Percentiles rank a stretch among this genome's conserved stretches.
phyloP scores from a whole-genome alignment of 2,888 invertebrate species.

The Chrysolina americana region DNA sequence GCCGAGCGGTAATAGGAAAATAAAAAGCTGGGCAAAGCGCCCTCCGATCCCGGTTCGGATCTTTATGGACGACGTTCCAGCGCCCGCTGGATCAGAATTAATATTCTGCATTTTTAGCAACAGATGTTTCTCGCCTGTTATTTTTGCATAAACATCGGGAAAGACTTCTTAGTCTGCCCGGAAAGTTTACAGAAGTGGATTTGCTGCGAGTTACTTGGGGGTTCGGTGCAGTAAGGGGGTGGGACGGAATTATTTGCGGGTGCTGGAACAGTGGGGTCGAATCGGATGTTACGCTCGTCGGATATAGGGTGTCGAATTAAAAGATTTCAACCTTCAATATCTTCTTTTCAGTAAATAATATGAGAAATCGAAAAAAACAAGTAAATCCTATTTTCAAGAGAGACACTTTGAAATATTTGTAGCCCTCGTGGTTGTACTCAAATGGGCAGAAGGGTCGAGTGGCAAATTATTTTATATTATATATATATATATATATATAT shows the following conservation, averaged over 20 bases:
- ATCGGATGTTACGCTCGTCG: too few species aligned
- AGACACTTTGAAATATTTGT: too few species aligned
- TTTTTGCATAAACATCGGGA: slow-evolving; percentile 56
- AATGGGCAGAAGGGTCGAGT: too few species aligned
- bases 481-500: too few species aligned
- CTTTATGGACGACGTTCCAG: slow-evolving; percentile 26
- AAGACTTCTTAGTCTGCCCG: slow-evolving; percentile 29
- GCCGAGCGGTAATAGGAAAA: slow-evolving; percentile 66
- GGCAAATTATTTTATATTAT: too few species aligned
- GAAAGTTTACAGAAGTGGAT: slow-evolving; percentile 20
- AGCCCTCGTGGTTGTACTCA: too few species aligned
- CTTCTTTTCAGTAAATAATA: too few species aligned
- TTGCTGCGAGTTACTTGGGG: slow-evolving; percentile 10
- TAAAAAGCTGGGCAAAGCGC: slow-evolving; percentile 64
- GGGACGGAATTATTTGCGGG: neutral
- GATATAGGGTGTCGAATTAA: too few species aligned
- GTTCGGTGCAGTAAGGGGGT: neutral
- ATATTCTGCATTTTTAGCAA: slow-evolving; percentile 66
- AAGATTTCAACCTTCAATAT: too few species aligned
- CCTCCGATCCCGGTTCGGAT: slow-evolving; percentile 52
- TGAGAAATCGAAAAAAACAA: too few species aligned
- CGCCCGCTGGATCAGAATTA: slow-evolving; percentile 60
- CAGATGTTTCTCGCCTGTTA: slow-evolving; percentile 64
- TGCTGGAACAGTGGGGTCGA: too few species aligned
- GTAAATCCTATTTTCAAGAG: too few species aligned